Conservation (phyloP, 2,113 vertebrate genomes). For the Verasper variegatus region DNA sequence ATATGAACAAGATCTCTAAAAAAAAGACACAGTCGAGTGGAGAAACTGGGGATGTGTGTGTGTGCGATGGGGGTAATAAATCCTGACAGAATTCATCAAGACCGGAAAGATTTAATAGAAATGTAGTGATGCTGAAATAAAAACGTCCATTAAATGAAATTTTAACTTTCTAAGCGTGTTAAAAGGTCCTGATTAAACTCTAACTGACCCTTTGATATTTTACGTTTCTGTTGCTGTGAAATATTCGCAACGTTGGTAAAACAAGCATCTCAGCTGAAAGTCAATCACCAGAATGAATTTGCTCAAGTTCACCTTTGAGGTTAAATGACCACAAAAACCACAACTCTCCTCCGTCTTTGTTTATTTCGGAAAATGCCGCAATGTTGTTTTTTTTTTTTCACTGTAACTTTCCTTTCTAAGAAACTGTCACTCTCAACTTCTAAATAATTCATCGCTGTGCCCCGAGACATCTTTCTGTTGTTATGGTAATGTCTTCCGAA, state of each 20-base stretch:
- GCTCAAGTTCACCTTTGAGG: background rate
- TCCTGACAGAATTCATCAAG: constrained; percentile 30
- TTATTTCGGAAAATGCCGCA: background rate
- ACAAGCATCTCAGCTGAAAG: background rate
- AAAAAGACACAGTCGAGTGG: constrained; percentile 34
- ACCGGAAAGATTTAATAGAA: constrained; percentile 4
- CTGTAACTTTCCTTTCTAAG: constrained; percentile 18
- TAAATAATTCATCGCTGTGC: constrained; percentile 37
- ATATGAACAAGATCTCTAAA: constrained; percentile 39
- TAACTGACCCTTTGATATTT: background rate
- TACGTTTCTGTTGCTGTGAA: too few relatives aligned
- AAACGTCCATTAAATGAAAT: constrained; percentile 11
- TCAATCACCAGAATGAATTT: background rate
- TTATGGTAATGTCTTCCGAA: constrained; percentile 24
- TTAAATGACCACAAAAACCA: background rate
- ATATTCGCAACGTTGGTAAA: background rate
- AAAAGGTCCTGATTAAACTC: constrained; percentile 6
- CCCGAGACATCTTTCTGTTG: constrained; percentile 24
- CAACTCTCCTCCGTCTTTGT: background rate
- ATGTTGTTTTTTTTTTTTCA: background rate
- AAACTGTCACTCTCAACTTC: constrained; percentile 27
- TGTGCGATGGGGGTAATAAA: constrained; percentile 4
- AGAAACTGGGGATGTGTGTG: constrained; percentile 7
- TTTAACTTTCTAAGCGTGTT: constrained; percentile 23
- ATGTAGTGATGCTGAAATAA: constrained; percentile 22